Conservation (phyloP, 2,113 vertebrate genomes). For the Sander vitreus region DNA sequence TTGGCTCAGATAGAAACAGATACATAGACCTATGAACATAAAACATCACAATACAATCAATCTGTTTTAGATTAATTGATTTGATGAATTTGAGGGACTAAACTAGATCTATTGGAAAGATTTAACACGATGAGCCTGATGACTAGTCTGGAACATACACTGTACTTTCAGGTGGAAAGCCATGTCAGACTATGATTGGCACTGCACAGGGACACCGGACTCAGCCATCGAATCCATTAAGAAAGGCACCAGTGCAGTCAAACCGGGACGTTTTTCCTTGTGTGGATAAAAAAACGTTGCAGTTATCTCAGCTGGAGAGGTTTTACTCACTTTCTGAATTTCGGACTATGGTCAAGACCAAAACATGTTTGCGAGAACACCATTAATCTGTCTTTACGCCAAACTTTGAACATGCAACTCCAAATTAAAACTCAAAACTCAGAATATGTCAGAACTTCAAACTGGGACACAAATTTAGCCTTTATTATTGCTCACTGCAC, state of each 20-base stretch:
- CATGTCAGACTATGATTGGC: not conserved
- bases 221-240: conserved; percentile 24
- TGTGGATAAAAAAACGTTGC: conserved; percentile 33
- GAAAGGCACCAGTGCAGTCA: conserved; percentile 23
- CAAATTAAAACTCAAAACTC: conserved; percentile 25
- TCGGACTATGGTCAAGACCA: not conserved
- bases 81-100: conserved; percentile 15
- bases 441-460: conserved; percentile 35
- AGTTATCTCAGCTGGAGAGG: conserved; percentile 16
- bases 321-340: conserved; percentile 36
- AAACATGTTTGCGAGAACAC: conserved; percentile 2
- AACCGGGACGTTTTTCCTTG: conserved; percentile 2
- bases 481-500: conserved; percentile 50
- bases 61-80: conserved; percentile 10
- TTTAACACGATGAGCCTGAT: conserved; percentile 10
- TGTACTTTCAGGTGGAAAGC: conserved; percentile 27
- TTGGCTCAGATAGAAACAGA: conserved; percentile 8
- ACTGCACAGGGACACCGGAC: conserved; percentile 1
- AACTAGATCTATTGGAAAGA: conserved; percentile 25
- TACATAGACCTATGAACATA: not conserved
- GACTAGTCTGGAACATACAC: not conserved
- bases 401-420: conserved; percentile 14
- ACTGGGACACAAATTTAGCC: conserved; percentile 47
- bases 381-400: conserved; percentile 12
- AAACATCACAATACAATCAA: conserved; percentile 3